Evolutionary conservation across 2,797 vertebrate species (phyloP), one percentile per base, ranked within the genome.

Genomic region (Buceros bicornis): DNA sequence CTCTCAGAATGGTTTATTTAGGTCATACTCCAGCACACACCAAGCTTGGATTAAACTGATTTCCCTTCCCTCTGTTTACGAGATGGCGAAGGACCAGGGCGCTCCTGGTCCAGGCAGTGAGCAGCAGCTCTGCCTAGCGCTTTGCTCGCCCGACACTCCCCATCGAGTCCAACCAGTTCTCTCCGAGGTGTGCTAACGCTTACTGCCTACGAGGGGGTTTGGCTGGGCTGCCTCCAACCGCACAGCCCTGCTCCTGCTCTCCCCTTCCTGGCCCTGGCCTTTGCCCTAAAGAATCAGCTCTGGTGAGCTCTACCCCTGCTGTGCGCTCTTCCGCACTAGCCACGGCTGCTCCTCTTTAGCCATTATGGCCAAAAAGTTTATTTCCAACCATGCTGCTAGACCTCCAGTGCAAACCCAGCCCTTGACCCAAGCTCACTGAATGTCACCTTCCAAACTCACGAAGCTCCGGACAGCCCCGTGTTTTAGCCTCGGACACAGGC

Each of bases 31-130:
- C 91, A 89, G 53, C 37, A 47, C 33, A 47, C 66, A 11, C 71
- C 8, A 57, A 73, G 47, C 67, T 57, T 71, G 88, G 51, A 74
- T 93, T 79, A 74, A 79, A 82, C 48, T 21, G 26, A 61, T 79
- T 91, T 86, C 77, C 67, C 45, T 71, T 78, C 84, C 47, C 47
- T 74, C 62, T 70, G 2, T 82, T 89, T 74, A 66, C 0, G 24
- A 70, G 71, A 66, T 74, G 72, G 84, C 42, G 53, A 89, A 85
- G n/a, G 76, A 72, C 82, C 71, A 65, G 88, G 70, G 61, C 1
- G 6, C 51, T 64, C 43, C 81, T 16, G 47, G 54, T 31, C 29
- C 2, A 58, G 7, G 69, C 24, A 22, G 69, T 1, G 40, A 72
- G 74, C 79, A 50, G 70, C 40, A 33, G 70, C 79, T 87, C 67